Base-by-base conservation (phyloP, 2,888 invertebrate species). In the Lysandra coridon region DNA sequence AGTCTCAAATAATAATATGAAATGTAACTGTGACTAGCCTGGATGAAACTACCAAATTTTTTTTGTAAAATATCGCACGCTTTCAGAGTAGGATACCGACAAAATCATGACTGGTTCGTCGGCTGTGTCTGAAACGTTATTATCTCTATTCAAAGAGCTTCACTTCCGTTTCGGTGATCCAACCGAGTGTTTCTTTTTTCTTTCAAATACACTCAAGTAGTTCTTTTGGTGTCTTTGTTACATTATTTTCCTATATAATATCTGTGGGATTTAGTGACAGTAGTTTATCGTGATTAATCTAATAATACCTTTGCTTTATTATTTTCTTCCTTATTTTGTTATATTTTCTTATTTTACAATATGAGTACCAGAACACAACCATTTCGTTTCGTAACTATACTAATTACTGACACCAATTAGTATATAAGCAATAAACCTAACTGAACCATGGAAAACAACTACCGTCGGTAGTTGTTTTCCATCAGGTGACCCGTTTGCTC, bases 81-180 rank as follows among this genome's bases (percentile, higher is more conserved):
- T 82, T 85, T 83, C 75, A 82, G 81, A 88, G 89, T 89, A 88
- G 80, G 30, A 78, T 81, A 81, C 80, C 78, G 80, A 79, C 84
- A 83, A 88, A 89, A 88, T 87, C 86, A 87, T 83, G 84, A 83
- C 84, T 85, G 83, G 78, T 84, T 84, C 81, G 85, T 82, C 83
- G 85, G 87, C 92, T 93, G 92, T 84, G 85, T 80, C 86, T 93
- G 93, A 93, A 92, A 89, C 85, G 88, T 91, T 92, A 91, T 91
- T 92, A 93, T 92, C 92, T 91, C 83, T 85, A 85, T 86, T 90
- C 91, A 92, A 92, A 93, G 91, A 89, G 86, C 86, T 84, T 90
- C 88, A 88, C 88, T 92, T 92, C 91, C 92, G 85, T 86, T 83
- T 88, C 88, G 84, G 84, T 90, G 89, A 89, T 88, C 89, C 89